These are phyloP conservation scores for Pangasius djambal DNA, from an alignment of 2,797 vertebrate species.

Conservation along the genomic window DNA sequence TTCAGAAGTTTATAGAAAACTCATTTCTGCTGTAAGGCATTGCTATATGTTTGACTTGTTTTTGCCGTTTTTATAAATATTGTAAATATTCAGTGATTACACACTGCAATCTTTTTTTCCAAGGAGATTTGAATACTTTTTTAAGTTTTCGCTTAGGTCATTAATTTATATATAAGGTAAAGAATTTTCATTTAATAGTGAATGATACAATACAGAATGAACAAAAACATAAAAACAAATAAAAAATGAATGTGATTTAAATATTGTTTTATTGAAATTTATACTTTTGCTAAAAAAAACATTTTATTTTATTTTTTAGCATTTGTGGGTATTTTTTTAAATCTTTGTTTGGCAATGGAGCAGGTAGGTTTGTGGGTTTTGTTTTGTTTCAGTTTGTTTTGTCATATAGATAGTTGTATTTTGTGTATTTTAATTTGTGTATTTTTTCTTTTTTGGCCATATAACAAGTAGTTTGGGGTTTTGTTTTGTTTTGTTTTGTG, in stretches of 20 bases:
- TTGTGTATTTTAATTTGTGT: too few relatives aligned
- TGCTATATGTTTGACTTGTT: background rate
- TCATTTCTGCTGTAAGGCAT: conserved; percentile 71
- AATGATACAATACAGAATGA: background rate
- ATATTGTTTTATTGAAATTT: background rate
- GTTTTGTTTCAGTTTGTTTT: background rate
- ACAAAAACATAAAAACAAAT: background rate
- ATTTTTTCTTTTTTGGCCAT: background rate
- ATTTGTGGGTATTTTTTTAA: too few relatives aligned
- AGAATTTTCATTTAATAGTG: background rate
- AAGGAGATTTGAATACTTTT: background rate
- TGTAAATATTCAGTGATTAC: background rate
- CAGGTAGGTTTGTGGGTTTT: background rate
- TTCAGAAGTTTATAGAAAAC: conserved; percentile 68
- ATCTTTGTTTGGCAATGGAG: too few relatives aligned
- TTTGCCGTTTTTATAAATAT: background rate
- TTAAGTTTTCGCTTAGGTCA: background rate
- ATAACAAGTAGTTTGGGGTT: too few relatives aligned
- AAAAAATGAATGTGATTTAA: background rate
- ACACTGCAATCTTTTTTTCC: background rate
- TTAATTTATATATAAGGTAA: background rate
- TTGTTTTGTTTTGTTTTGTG: background rate
- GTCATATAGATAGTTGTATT: too few relatives aligned
- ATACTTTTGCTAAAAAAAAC: background rate
- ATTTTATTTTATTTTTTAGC: background rate